Percentiles rank a stretch among this genome's conserved stretches.
Evolutionary conservation across 2,888 invertebrate species (phyloP).

Genomic region (Drosophila meridiana): DNA sequence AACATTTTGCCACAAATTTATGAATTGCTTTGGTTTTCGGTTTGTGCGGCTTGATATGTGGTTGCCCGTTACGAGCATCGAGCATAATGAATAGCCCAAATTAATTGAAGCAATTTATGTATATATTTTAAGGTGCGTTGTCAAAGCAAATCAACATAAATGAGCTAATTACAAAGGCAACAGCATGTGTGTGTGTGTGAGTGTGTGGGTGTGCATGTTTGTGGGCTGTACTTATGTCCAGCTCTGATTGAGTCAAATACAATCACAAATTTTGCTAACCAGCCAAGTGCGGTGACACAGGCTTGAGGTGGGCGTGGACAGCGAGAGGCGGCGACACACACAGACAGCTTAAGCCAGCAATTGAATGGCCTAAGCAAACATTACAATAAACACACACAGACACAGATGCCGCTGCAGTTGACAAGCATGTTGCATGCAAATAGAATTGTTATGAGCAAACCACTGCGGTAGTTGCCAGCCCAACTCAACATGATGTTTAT

Average conservation of each 20-base stretch:
- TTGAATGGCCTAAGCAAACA: conserved; percentile 47
- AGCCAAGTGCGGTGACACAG: conserved; percentile 50
- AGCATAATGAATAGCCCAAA: conserved; percentile 73
- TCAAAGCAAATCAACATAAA: conserved; percentile 78
- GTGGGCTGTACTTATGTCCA: conserved; percentile 17
- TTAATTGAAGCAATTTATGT: conserved; percentile 74
- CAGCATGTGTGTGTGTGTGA: background rate
- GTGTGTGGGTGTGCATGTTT: conserved; percentile 3
- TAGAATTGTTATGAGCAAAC: conserved; percentile 61
- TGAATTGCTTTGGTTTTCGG: conserved; percentile 69
- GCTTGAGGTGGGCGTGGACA: conserved; percentile 5
- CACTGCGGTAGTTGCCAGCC: conserved; percentile 20
- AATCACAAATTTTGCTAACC: conserved; percentile 58
- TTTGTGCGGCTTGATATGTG: conserved; percentile 16
- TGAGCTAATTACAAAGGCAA: conserved; percentile 68
- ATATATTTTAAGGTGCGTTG: conserved; percentile 60
- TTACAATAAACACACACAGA: conserved; percentile 2
- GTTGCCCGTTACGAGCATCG: conserved; percentile 10
- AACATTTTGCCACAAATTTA: conserved; percentile 68
- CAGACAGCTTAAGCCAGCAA: conserved; percentile 23
- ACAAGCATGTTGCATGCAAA: conserved; percentile 56
- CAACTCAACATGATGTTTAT: conserved; percentile 2
- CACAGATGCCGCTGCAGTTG: conserved; percentile 45
- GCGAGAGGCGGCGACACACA: background rate
- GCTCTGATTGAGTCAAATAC: conserved; percentile 67